These are phyloP conservation scores for Campopleginae sp. DNA, from an alignment of 2,888 invertebrate genomes.

Conservation along the genomic window DNA sequence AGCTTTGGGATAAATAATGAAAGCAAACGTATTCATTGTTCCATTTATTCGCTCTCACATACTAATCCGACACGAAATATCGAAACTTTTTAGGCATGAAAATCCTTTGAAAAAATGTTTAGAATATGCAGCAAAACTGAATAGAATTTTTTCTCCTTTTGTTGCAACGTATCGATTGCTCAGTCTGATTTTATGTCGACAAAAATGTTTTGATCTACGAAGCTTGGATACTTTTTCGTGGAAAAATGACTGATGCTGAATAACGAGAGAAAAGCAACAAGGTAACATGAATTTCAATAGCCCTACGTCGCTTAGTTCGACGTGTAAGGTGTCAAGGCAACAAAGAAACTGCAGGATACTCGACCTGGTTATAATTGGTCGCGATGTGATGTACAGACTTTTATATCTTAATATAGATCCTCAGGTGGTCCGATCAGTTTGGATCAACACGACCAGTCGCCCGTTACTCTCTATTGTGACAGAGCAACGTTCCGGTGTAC, in stretches of 20 bases:
- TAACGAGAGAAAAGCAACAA: not conserved
- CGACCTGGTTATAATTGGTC: not conserved
- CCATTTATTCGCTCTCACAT: not conserved
- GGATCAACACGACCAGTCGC: constrained; percentile 43
- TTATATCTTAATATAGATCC: constrained; percentile 25
- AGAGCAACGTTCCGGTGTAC: not conserved
- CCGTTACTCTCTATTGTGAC: constrained; percentile 7
- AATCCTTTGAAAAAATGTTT: not conserved
- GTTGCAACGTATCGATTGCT: not conserved
- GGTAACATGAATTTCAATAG: not conserved
- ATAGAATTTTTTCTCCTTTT: not conserved
- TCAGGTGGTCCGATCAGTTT: constrained; percentile 45
- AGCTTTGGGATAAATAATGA: constrained; percentile 39
- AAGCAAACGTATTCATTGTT: constrained; percentile 35
- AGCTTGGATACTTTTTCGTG: not conserved
- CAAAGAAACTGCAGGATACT: constrained; percentile 22
- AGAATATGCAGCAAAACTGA: not conserved
- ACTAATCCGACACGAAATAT: not conserved
- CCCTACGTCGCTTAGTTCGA: not conserved
- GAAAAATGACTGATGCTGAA: not conserved
- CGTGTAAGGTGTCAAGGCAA: not conserved
- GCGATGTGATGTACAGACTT: not conserved
- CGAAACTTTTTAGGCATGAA: not conserved
- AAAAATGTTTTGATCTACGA: not conserved
- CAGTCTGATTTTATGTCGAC: not conserved